Evolutionary conservation across 2,888 invertebrate species (phyloP), one percentile per base, ranked within the genome.

Genomic region (Oscheius sp.): DNA sequence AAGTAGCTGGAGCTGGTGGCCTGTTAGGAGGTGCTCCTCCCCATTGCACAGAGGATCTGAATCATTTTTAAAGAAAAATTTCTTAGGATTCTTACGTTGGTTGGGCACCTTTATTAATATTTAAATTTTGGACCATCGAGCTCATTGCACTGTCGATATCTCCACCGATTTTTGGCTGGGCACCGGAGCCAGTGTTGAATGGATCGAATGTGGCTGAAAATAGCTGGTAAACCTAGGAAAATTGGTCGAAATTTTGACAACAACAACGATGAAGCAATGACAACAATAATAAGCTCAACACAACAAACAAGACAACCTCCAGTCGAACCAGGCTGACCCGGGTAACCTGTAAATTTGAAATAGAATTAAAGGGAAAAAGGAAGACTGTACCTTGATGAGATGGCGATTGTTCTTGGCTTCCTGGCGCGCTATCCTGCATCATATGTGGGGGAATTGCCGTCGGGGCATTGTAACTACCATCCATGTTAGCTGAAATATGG

Each of bases 401-500:
- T 35, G 70, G 59, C 1, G 63, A 63, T 23, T 72, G 72, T 61
- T 58, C 73, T 13, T 23, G 35, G 63, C 52, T 71, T 29, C 55
- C 69, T 27, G 29, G 18, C n/a, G 18, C 13, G 43, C 63, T 43
- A 18, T 69, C 59, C 46, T 74, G 76, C 61, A 72, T 53, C 68
- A 72, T 56, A 18, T 72, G 75, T 18, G 55, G 45, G n/a, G 66
- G 69, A 46, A 77, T 52, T 21, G 53, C 52, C 12, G 84, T 74
- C 23, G 76, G 78, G 16, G 80, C 53, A 13, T 76, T 82, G 72
- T 84, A 84, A 49, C 84, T 84, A 12, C 78, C 78, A 43, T 85
- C 84, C 27, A 55, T 64, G 12, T 74, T 72, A 16, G 82, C 84
- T 84, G 21, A 73, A 69, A 12, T 25, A 21, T 16, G 25, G 21